Evolutionary conservation across 2,797 vertebrate species (phyloP).

Genomic region (Eutrigla gurnardus): DNA sequence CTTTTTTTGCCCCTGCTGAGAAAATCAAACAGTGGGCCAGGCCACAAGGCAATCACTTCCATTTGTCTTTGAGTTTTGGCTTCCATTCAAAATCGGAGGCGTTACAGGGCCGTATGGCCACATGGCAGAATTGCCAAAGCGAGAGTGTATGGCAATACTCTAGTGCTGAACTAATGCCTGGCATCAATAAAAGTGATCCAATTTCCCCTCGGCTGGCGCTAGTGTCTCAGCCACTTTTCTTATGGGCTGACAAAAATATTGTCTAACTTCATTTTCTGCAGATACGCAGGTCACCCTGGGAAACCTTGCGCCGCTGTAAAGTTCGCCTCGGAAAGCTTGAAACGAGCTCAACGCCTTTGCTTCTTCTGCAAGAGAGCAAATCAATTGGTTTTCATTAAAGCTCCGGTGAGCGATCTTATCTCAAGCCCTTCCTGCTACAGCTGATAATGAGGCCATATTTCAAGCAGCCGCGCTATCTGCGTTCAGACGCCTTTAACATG

Average conservation of each 20-base stretch:
- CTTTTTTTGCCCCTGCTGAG: conserved; percentile 60
- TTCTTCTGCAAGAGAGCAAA: conserved; percentile 67
- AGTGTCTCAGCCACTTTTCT: conserved; percentile 32
- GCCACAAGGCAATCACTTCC: conserved; percentile 59
- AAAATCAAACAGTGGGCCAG: conserved; percentile 66
- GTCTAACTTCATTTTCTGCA: conserved; percentile 51
- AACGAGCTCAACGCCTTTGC: conserved; percentile 44
- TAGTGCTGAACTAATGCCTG: conserved; percentile 47
- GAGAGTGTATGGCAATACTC: conserved; percentile 28
- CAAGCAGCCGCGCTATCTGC: conserved; percentile 68
- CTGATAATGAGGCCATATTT: conserved; percentile 82
- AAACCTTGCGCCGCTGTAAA: conserved; percentile 36
- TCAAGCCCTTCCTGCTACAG: conserved; percentile 48
- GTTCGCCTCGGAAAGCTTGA: conserved; percentile 12
- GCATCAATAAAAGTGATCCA: conserved; percentile 57
- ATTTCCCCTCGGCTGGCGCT: conserved; percentile 35
- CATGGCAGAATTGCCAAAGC: conserved; percentile 33
- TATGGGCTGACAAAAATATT: conserved; percentile 50
- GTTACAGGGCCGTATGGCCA: conserved; percentile 37
- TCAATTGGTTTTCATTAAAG: conserved; percentile 82
- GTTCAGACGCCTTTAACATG: conserved; percentile 69
- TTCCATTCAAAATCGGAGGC: conserved; percentile 49
- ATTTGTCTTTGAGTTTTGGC: conserved; percentile 64
- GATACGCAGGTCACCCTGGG: conserved; percentile 62
- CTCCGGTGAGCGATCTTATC: conserved; percentile 73